phyloP scores from a whole-genome alignment of 2,113 vertebrate species.

The Geococcyx californianus region DNA sequence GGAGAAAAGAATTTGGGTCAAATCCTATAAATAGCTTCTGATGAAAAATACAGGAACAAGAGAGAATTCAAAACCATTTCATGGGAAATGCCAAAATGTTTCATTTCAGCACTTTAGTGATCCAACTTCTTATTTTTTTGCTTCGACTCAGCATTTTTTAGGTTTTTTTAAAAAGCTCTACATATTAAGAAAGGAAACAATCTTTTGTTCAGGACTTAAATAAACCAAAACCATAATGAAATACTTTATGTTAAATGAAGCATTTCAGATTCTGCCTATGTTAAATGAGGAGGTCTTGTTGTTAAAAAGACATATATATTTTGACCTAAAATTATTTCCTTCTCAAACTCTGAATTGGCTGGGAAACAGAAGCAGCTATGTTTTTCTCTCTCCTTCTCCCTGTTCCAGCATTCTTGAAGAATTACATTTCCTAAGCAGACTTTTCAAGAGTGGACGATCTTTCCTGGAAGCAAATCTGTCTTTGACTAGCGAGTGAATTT shows the following conservation, averaged over 20 bases:
- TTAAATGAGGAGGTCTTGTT: background rate
- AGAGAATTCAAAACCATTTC: conserved; percentile 33
- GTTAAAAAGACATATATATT: background rate
- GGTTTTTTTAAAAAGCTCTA: background rate
- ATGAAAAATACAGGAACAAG: conserved; percentile 32
- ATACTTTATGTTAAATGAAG: background rate
- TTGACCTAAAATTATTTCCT: background rate
- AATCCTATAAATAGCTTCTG: conserved; percentile 55
- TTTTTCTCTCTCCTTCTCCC: background rate
- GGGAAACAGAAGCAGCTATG: background rate
- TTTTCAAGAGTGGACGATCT: background rate
- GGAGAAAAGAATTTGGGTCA: conserved; percentile 60
- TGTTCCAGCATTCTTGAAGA: background rate
- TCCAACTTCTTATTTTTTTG: background rate
- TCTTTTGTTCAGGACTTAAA: background rate
- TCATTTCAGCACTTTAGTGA: conserved; percentile 38
- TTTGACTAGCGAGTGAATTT: background rate
- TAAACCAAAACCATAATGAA: background rate
- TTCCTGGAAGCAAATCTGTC: background rate
- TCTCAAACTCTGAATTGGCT: background rate
- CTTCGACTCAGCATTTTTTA: conserved; percentile 17
- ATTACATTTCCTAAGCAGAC: background rate
- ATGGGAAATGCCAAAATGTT: background rate
- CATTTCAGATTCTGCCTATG: background rate
- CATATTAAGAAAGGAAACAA: background rate